Conservation (phyloP, 2,113 vertebrate genomes). For the Zosterops japonicus region DNA sequence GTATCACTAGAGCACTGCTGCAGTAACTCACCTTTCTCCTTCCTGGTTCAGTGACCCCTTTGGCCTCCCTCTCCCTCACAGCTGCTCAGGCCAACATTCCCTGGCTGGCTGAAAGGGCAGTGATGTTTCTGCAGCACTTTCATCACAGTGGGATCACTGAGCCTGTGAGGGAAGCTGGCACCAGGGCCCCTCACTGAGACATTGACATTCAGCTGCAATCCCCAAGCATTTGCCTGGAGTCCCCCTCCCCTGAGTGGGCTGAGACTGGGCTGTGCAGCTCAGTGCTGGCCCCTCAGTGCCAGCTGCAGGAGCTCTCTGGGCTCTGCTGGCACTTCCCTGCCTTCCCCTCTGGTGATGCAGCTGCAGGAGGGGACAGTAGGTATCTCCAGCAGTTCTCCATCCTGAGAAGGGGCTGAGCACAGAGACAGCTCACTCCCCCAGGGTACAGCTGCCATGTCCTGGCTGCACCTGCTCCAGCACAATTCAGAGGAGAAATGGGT, state of each 20-base stretch:
- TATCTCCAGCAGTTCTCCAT: background rate
- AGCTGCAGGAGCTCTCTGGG: background rate
- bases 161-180: background rate
- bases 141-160: background rate
- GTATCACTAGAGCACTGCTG: background rate
- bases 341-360: background rate
- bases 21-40: background rate
- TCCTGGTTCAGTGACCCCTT: background rate
- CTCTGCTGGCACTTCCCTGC: background rate
- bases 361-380: accelerated
- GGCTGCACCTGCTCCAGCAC: background rate
- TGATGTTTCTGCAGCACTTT: background rate
- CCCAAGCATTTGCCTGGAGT: background rate
- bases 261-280: background rate
- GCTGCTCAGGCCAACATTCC: background rate
- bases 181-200: background rate
- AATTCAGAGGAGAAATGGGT: background rate
- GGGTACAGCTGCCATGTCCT: background rate
- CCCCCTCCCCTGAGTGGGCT: background rate
- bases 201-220: background rate
- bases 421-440: background rate
- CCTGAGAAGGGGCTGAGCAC: background rate
- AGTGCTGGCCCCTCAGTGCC: background rate
- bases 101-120: conserved; percentile 36
- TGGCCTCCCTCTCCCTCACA: background rate